These are phyloP conservation scores for Trichonephila clavipes DNA, from an alignment of 1,140 invertebrate genomes.

Conservation along the genomic window DNA sequence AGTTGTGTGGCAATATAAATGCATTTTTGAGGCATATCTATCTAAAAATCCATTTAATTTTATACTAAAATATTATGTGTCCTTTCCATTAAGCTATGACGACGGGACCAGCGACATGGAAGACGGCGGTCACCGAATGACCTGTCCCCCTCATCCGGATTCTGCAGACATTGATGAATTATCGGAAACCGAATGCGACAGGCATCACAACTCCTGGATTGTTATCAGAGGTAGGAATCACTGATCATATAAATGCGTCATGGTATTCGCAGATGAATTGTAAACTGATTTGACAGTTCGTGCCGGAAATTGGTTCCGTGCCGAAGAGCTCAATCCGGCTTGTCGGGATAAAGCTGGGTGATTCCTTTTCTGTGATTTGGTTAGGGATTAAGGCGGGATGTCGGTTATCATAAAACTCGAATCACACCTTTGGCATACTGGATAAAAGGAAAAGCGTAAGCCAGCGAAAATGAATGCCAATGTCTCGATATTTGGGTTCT, in stretches of 20 bases:
- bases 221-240: conserved; percentile 73
- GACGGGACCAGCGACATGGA: conserved; percentile 67
- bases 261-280: background rate
- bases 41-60: too few relatives aligned
- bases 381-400: background rate
- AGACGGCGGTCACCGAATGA: conserved; percentile 29
- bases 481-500: too few relatives aligned
- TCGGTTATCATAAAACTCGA: conserved; percentile 3
- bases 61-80: background rate
- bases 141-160: conserved; percentile 43
- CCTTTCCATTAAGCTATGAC: conserved; percentile 24
- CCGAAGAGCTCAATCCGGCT: background rate
- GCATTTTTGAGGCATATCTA: too few relatives aligned
- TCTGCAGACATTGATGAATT: conserved; percentile 75
- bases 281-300: conserved; percentile 63
- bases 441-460: too few relatives aligned
- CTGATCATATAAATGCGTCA: conserved; percentile 8
- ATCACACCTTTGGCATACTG: background rate
- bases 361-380: conserved; percentile 4
- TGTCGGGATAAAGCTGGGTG: background rate
- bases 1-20: too few relatives aligned
- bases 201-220: conserved; percentile 76
- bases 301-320: conserved; percentile 45
- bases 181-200: conserved; percentile 77
- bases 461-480: too few relatives aligned